A percentile compares a stretch with the other conserved stretches of the same genome.
These are phyloP conservation scores for Alethe castanea DNA, from an alignment of 2,113 vertebrate genomes.

Conservation along the genomic window DNA sequence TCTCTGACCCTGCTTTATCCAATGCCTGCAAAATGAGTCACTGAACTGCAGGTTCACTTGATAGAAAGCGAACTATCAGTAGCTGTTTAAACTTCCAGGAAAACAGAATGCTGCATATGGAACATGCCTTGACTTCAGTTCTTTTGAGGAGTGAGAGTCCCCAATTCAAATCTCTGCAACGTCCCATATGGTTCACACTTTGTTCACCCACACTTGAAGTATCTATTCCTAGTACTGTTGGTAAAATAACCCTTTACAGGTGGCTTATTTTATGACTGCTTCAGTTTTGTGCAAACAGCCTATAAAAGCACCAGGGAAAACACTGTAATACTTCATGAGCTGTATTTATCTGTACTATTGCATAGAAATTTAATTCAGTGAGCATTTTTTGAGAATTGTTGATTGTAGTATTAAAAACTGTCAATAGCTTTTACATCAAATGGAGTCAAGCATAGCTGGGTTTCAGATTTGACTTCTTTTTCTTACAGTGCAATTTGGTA, in stretches of 20 bases:
- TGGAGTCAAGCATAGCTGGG: not conserved
- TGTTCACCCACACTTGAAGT: slow-evolving; percentile 53
- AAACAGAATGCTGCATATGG: slow-evolving; percentile 30
- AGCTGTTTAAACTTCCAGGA: slow-evolving; percentile 9
- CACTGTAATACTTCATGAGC: not conserved
- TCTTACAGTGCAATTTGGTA: not conserved
- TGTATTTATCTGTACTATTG: not conserved
- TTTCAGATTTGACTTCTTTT: not conserved
- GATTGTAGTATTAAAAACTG: not conserved
- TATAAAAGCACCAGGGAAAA: slow-evolving; percentile 12
- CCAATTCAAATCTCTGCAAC: not conserved
- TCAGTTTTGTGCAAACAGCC: not conserved
- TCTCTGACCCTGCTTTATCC: slow-evolving; percentile 22
- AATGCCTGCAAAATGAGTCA: not conserved
- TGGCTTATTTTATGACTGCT: slow-evolving; percentile 34
- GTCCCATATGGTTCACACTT: slow-evolving; percentile 36
- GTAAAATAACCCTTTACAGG: slow-evolving; percentile 50
- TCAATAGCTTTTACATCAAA: not conserved
- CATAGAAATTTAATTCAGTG: not conserved
- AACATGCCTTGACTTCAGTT: slow-evolving; percentile 6
- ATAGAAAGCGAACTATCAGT: not conserved
- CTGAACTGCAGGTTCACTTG: not conserved
- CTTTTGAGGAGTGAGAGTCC: slow-evolving; percentile 24
- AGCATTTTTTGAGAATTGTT: not conserved
- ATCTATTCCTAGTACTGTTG: slow-evolving; percentile 44